A percentile compares a stretch with the other conserved stretches of the same genome.
These are phyloP conservation scores for Numenius arquata DNA, from an alignment of 2,113 vertebrate genomes.

Conservation along the genomic window DNA sequence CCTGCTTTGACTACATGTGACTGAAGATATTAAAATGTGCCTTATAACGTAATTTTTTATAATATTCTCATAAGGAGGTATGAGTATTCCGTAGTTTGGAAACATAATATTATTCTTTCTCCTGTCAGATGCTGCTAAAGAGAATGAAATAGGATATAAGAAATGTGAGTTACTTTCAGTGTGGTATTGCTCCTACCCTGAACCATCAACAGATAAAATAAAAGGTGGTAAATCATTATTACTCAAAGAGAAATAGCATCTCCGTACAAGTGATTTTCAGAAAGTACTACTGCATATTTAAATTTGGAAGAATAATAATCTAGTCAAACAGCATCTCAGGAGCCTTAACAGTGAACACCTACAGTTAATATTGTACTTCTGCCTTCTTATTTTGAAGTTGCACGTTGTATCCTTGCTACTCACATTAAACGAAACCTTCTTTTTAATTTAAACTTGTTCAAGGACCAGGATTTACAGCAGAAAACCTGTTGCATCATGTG, in stretches of 20 bases:
- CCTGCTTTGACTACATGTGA: neutral
- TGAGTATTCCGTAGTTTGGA: neutral
- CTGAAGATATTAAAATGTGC: neutral
- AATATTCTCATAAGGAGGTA: neutral
- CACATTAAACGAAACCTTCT: neutral
- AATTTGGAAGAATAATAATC: neutral
- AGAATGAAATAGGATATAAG: neutral
- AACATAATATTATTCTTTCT: neutral
- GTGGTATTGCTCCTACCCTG: neutral
- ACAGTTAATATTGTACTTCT: neutral
- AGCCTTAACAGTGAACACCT: neutral
- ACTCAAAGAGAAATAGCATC: neutral
- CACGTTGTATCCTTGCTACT: neutral
- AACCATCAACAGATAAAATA: neutral
- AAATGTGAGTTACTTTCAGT: neutral
- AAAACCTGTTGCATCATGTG: neutral
- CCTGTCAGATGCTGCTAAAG: neutral
- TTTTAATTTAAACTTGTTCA: neutral
- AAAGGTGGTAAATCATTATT: neutral
- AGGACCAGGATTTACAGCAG: neutral
- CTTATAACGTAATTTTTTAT: neutral
- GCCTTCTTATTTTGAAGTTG: neutral
- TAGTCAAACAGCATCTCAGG: neutral
- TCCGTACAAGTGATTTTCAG: neutral
- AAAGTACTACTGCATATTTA: neutral